phyloP scores from a whole-genome alignment of 2,888 invertebrate genomes.

The Caenorhabditis sulstoni region DNA sequence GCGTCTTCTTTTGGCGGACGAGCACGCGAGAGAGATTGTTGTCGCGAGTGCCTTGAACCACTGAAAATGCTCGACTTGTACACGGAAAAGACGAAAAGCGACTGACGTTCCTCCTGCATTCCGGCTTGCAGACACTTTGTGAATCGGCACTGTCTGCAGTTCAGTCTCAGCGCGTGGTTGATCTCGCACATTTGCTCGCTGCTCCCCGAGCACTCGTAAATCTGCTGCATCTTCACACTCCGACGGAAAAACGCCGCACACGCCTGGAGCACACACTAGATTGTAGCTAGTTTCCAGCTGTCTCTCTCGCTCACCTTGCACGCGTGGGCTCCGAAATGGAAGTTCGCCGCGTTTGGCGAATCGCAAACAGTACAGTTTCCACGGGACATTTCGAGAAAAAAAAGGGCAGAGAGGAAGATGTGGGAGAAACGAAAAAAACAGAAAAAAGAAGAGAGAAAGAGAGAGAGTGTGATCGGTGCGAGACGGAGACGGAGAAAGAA shows the following conservation, averaged over 20 bases:
- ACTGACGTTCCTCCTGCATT: slow-evolving; percentile 54
- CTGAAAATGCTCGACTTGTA: slow-evolving; percentile 21
- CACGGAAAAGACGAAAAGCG: too few species aligned
- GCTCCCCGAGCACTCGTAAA: slow-evolving; percentile 32
- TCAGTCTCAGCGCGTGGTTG: slow-evolving; percentile 39
- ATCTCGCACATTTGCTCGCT: slow-evolving; percentile 13
- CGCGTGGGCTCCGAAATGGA: slow-evolving; percentile 55
- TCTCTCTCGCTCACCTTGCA: too few species aligned
- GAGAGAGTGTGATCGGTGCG: background rate
- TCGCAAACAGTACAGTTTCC: slow-evolving; percentile 48
- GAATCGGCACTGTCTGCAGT: slow-evolving; percentile 48
- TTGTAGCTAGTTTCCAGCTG: too few species aligned
- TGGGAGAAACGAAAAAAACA: too few species aligned
- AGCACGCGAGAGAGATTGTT: background rate
- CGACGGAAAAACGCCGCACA: slow-evolving; percentile 60
- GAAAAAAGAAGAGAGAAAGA: slow-evolving; percentile 3
- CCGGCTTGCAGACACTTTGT: slow-evolving; percentile 46
- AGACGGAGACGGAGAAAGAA: slow-evolving; percentile 2
- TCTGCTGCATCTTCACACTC: slow-evolving; percentile 28
- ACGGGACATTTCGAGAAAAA: slow-evolving; percentile 14
- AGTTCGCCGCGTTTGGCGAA: slow-evolving; percentile 50
- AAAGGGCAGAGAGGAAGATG: background rate
- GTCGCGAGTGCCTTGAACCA: slow-evolving; percentile 46
- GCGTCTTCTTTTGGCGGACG: background rate
- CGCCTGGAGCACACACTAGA: slow-evolving; percentile 43